Percentiles rank a stretch among this genome's conserved stretches.
Conservation (phyloP, 2,888 invertebrate genomes). For the Hartigia nigra region DNA sequence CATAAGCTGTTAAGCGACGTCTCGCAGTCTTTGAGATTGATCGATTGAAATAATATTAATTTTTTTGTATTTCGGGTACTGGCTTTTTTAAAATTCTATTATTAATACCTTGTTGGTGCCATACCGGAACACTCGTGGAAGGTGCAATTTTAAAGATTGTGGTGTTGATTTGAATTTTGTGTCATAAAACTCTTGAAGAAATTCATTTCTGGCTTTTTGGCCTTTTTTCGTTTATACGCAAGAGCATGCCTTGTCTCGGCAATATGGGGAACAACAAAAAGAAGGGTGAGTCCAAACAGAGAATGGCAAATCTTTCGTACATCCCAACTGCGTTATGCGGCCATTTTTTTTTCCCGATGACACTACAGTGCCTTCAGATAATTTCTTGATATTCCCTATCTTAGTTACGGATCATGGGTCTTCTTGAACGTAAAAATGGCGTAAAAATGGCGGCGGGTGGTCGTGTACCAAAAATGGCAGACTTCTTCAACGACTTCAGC, state of each 20-base stretch:
- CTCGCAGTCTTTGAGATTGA: neutral
- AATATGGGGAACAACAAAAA: slow-evolving; percentile 44
- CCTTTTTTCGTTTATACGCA: neutral
- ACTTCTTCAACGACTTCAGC: neutral
- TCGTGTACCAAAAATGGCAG: neutral
- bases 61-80: neutral
- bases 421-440: neutral
- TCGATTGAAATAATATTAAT: neutral
- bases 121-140: neutral
- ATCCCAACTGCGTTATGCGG: neutral
- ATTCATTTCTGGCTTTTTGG: neutral
- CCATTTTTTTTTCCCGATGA: neutral
- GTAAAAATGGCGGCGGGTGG: neutral
- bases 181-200: neutral
- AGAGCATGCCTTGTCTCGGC: neutral
- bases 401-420: neutral
- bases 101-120: neutral
- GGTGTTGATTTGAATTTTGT: neutral
- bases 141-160: neutral
- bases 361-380: neutral
- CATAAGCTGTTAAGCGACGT: neutral
- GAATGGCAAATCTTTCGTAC: neutral
- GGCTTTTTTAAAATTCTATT: neutral
- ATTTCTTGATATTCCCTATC: neutral
- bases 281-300: slow-evolving; percentile 36